phyloP scores from a whole-genome alignment of 2,888 invertebrate genomes.

The Apoderus coryli region DNA sequence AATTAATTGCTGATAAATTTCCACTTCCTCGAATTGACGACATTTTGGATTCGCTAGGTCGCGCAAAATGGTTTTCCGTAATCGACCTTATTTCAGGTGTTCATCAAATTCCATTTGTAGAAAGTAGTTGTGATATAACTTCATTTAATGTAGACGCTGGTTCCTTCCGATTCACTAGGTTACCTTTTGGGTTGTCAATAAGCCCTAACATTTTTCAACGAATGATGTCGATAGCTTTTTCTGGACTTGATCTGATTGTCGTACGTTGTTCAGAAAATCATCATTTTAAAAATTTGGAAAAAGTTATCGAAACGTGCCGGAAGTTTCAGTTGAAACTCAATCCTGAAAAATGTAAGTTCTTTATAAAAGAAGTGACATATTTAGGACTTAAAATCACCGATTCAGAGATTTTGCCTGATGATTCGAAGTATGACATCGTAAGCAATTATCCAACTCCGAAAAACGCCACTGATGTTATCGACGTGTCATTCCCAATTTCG shows the following conservation, averaged over 20 bases:
- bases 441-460: slow-evolving; percentile 9
- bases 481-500: slow-evolving; percentile 11
- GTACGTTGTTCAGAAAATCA: neutral
- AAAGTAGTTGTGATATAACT: slow-evolving; percentile 14
- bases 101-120: slow-evolving; percentile 14
- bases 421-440: slow-evolving; percentile 6
- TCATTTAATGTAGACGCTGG: slow-evolving; percentile 15
- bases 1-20: slow-evolving; percentile 14
- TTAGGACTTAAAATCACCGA: slow-evolving; percentile 11
- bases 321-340: slow-evolving; percentile 13
- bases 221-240: slow-evolving; percentile 1
- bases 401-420: slow-evolving; percentile 6
- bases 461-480: slow-evolving; percentile 10
- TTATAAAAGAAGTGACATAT: slow-evolving; percentile 9
- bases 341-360: slow-evolving; percentile 12
- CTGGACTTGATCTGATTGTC: neutral
- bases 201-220: slow-evolving; percentile 13
- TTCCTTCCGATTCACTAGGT: slow-evolving; percentile 15
- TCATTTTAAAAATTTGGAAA: neutral
- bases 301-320: slow-evolving; percentile 1
- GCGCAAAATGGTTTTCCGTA: slow-evolving; percentile 16
- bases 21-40: slow-evolving; percentile 15
- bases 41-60: slow-evolving; percentile 15
- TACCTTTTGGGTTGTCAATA: slow-evolving; percentile 18
- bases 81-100: slow-evolving; percentile 14